Evolutionary conservation across 2,888 invertebrate genomes (phyloP), one percentile per base, ranked within the genome.

Genomic region (Dione juno): DNA sequence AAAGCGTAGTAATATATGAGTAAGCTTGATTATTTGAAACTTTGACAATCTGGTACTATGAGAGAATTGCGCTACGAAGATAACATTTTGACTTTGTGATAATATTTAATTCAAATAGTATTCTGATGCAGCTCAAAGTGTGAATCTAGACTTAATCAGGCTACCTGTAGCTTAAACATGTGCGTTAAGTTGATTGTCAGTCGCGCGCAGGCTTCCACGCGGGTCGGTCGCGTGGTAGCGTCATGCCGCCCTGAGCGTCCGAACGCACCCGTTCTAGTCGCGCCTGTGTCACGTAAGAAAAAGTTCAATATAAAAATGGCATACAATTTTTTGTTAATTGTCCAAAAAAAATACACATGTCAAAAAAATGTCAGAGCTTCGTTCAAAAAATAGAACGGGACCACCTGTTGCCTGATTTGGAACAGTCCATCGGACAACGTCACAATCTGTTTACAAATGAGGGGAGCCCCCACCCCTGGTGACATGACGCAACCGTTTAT

Each of bases 161-260:
- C 89, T 92, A 92, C 92, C 92, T 92, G 92, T 92, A 76, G 83
- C 83, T 75, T 77, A 77, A 83, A 83, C 88, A 88, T 88, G 87
- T 87, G 86, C 80, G 80, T 73, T 69, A 75, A 70, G 67, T 68
- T 59, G 69, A 76, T 78, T 77, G 75, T 84, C 90, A 93, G 93
- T 93, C 86, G 89, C 90, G 93, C 92, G 92, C 92, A 92, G 92
- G 87, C 92, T 84, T 87, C 83, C 88, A 88, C 85, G 90, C 91
- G 86, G 82, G 80, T 76, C 89, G 89, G 92, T 89, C 85, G 90
- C 84, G 88, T 83, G 79, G 76, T 61, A 72, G 72, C 82, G 84
- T 77, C 77, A 87, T 85, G 87, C 81, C 85, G 81, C 82, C 83
- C 77, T 83, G 77, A 81, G 81, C 77, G 77, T 76, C 78, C 83